Conservation (phyloP, 2,888 invertebrate species). For the Watsonalla binaria region DNA sequence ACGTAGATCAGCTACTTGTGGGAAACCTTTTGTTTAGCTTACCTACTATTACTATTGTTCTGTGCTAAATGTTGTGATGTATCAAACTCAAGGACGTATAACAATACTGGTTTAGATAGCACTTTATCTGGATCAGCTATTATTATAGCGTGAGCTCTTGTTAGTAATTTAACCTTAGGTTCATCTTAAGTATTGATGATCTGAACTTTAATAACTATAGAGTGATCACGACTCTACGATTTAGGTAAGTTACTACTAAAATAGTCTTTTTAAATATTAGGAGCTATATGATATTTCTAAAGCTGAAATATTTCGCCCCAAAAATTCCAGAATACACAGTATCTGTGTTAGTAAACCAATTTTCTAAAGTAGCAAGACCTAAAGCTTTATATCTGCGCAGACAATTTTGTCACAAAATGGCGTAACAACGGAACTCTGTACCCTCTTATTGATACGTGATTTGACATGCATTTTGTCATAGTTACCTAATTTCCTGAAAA, state of each 20-base stretch:
- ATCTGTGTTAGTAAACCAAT: no score
- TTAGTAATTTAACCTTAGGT: not conserved
- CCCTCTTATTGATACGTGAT: not conserved
- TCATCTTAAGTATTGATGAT: not conserved
- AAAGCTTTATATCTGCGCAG: no score
- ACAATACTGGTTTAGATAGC: slow-evolving; percentile 21
- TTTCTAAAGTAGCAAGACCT: no score
- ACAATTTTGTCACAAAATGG: not conserved
- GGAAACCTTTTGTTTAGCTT: slow-evolving; percentile 53
- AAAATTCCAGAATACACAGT: no score
- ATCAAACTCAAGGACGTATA: slow-evolving; percentile 41
- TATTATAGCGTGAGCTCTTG: not conserved
- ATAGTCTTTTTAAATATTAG: no score
- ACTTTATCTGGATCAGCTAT: slow-evolving; percentile 22
- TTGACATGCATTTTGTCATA: not conserved
- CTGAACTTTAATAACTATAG: no score
- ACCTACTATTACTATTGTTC: slow-evolving; percentile 43
- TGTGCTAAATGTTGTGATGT: slow-evolving; percentile 37
- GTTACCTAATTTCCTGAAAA: not conserved
- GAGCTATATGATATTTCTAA: no score
- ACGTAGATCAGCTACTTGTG: slow-evolving; percentile 39
- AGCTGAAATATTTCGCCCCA: no score
- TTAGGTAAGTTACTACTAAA: no score
- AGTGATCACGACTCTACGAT: no score
- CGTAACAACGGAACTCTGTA: not conserved